These are phyloP conservation scores for Aphaenogaster ashmeadi DNA, from an alignment of 1,140 invertebrate species.

Conservation along the genomic window DNA sequence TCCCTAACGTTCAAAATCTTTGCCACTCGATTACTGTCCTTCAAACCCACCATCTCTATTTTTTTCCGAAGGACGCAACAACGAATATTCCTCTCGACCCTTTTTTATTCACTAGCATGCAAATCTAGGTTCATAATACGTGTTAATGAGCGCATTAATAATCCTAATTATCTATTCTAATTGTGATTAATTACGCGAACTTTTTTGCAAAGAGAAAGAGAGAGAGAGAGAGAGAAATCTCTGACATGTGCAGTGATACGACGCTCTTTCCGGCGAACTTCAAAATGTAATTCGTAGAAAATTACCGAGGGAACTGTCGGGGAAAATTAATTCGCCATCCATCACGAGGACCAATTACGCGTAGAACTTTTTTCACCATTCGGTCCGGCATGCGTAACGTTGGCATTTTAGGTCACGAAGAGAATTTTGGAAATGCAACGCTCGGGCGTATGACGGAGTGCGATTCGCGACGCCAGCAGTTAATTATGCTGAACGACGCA, in stretches of 20 bases:
- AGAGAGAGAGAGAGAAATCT: not conserved
- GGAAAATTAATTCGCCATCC: constrained; percentile 12
- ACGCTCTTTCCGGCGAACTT: not conserved
- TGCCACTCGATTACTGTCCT: constrained; percentile 40
- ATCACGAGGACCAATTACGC: not conserved
- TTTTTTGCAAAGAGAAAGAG: constrained; percentile 11
- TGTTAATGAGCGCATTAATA: constrained; percentile 57
- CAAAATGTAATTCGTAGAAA: constrained; percentile 5
- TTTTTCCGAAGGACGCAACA: not conserved
- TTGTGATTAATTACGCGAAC: constrained; percentile 59
- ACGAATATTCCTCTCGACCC: not conserved
- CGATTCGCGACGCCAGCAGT: not conserved
- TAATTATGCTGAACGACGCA: constrained; percentile 46
- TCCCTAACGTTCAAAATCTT: constrained; percentile 18
- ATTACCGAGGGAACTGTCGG: not conserved
- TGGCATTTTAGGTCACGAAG: not conserved
- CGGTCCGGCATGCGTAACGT: not conserved
- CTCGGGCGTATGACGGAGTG: not conserved
- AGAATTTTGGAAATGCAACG: constrained; percentile 30
- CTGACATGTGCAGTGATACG: not conserved
- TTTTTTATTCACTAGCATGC: not conserved
- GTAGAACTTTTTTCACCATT: constrained; percentile 1
- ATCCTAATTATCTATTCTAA: constrained; percentile 66
- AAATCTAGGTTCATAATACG: constrained; percentile 16
- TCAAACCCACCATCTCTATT: not conserved